phyloP scores from a whole-genome alignment of 2,797 vertebrate genomes.

The Simalia tracyae region DNA sequence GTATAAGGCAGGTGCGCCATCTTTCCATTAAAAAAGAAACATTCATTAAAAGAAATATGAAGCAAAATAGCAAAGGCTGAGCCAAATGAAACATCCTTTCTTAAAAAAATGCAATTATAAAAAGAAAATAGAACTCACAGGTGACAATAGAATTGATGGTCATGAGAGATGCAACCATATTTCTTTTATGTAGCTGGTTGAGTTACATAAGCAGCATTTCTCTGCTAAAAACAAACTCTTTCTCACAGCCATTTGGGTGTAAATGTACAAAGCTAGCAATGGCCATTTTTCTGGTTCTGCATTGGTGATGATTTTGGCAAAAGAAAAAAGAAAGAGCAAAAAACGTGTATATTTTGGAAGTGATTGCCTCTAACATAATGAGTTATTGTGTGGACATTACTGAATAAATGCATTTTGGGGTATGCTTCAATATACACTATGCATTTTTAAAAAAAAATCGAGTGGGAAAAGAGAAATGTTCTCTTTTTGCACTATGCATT shows the following conservation, averaged over 20 bases:
- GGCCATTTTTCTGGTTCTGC: background rate
- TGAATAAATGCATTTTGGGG: background rate
- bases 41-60: constrained; percentile 36
- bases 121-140: background rate
- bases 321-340: background rate
- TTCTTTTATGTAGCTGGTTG: background rate
- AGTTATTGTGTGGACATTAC: background rate
- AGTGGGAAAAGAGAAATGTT: background rate
- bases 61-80: constrained; percentile 28
- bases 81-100: constrained; percentile 29
- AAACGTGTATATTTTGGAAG: no score
- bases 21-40: constrained; percentile 52
- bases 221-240: background rate
- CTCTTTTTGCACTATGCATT: background rate
- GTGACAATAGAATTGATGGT: background rate
- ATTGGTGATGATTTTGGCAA: background rate
- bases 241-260: no score
- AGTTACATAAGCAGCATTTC: background rate
- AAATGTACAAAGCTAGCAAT: background rate
- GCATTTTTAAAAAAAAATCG: background rate
- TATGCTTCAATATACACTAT: background rate
- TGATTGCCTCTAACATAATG: background rate
- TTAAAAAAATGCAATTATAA: constrained; percentile 50
- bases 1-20: constrained; percentile 53
- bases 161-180: no score